A percentile compares a stretch with the other conserved stretches of the same genome.
These are phyloP conservation scores for Temnothorax nylanderi DNA, from an alignment of 1,140 invertebrate species.

Conservation along the genomic window DNA sequence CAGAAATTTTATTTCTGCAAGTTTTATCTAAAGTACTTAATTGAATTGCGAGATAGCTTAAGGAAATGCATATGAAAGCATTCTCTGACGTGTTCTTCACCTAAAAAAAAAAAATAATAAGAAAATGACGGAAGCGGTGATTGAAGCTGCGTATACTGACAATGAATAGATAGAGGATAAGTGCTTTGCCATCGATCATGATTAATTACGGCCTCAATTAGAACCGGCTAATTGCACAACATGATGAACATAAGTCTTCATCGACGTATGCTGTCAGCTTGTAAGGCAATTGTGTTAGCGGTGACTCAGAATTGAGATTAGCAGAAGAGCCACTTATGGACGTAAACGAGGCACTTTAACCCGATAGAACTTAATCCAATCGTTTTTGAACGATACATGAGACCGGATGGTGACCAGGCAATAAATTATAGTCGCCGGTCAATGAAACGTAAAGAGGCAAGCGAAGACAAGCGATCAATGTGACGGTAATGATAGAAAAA, in stretches of 20 bases:
- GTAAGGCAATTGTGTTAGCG: constrained; percentile 47
- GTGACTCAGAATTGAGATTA: constrained; percentile 61
- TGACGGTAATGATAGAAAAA: neutral
- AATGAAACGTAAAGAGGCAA: constrained; percentile 42
- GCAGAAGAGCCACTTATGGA: constrained; percentile 55
- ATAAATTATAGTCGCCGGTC: constrained; percentile 56
- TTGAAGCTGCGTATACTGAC: neutral
- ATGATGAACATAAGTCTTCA: constrained; percentile 42
- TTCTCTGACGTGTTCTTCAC: neutral
- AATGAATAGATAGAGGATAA: constrained; percentile 27
- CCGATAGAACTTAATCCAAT: constrained; percentile 68
- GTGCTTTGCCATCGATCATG: constrained; percentile 35
- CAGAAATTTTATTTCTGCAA: neutral
- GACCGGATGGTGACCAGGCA: constrained; percentile 56
- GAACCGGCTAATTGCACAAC: constrained; percentile 40
- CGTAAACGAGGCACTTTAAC: constrained; percentile 66
- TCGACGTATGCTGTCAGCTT: constrained; percentile 36
- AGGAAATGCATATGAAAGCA: neutral
- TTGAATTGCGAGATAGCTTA: neutral
- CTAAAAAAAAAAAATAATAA: neutral
- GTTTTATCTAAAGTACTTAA: neutral
- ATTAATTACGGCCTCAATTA: constrained; percentile 50
- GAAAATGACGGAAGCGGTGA: neutral
- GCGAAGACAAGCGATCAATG: neutral
- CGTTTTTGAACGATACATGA: constrained; percentile 45